Base-by-base conservation (phyloP, 2,888 invertebrate species). In the Diadegma fenestrale region DNA sequence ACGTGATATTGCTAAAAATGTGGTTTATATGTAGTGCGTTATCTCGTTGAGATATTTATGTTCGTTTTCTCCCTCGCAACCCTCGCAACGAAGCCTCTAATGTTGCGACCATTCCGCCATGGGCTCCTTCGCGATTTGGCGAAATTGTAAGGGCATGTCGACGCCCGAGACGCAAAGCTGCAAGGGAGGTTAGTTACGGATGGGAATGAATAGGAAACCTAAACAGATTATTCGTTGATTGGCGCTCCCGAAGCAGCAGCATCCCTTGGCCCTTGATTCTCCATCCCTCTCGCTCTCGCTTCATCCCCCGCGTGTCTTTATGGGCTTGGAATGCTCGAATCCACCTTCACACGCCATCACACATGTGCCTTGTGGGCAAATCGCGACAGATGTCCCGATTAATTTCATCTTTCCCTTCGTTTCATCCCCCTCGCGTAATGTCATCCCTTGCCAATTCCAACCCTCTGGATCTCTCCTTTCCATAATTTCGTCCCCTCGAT, bases 171-270 rank as follows among this genome's bases (percentile, higher is more conserved):
- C 6, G 41, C 68, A 43, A 63, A 68, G 17, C 77, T n/a, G 6
- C 6, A 63, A 77, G 63, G 66, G 91, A 87, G 91, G 91, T 92
- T 92, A 91, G 92, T 92, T 91, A 90, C 90, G 90, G 89, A 90
- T 88, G 89, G 89, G 90, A 89, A 58, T 61, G 61, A 92, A 92
- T 91, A 88, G 89, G 90, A 88, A 91, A 90, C 88, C 90, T 92
- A 92, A 92, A 92, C 91, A 90, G 92, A 92, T 92, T 92, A 92
- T 89, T 88, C 88, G 91, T 90, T 90, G 92, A 92, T 92, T 91
- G 90, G 89, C 87, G 72, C 45, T 72, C 75, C 68, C 80, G 72
- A 69, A 30, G 61, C 77, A 63, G 61, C 80, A 58, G 17, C n/a
- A 17, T 54, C 61, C 61, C 41, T 43, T 30, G 30, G 43, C 61